These are phyloP conservation scores for Bucco capensis DNA, from an alignment of 2,113 vertebrate genomes.

Conservation along the genomic window DNA sequence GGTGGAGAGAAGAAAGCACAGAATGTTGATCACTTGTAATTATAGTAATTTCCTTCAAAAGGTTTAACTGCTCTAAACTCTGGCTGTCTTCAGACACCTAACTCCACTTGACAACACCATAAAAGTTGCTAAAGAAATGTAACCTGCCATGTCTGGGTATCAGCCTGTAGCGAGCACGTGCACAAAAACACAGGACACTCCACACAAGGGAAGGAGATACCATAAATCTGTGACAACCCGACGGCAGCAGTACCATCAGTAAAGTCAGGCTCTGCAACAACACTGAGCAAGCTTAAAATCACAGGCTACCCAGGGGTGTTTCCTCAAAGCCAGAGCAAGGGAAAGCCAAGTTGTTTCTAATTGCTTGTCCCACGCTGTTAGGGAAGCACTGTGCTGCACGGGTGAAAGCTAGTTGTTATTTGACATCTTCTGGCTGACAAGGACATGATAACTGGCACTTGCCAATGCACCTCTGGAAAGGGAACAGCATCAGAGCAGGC, in stretches of 20 bases:
- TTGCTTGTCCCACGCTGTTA: not conserved
- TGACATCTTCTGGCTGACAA: conserved; percentile 2
- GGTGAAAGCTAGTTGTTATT: not conserved
- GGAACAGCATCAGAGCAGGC: not conserved
- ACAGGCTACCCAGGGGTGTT: not conserved
- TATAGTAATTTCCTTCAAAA: conserved; percentile 65
- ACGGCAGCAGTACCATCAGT: not conserved
- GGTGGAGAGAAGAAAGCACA: conserved; percentile 5
- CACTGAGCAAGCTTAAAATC: not conserved
- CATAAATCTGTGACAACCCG: not conserved
- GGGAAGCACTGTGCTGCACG: not conserved
- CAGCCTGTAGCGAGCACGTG: not conserved
- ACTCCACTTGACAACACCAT: conserved; percentile 3
- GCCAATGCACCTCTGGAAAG: not conserved
- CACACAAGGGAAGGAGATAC: not conserved
- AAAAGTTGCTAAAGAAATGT: conserved; percentile 34
- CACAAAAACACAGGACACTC: not conserved
- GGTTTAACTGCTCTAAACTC: conserved; percentile 51
- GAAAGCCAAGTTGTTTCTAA: not conserved
- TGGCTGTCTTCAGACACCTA: conserved; percentile 58
- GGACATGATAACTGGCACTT: not conserved
- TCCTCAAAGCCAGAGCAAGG: conserved; percentile 24
- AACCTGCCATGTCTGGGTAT: conserved; percentile 2
- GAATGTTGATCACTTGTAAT: conserved; percentile 62
- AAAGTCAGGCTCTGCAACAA: not conserved